Base-by-base conservation (phyloP, 2,113 vertebrate species). In the Macheiramphus alcinus region DNA sequence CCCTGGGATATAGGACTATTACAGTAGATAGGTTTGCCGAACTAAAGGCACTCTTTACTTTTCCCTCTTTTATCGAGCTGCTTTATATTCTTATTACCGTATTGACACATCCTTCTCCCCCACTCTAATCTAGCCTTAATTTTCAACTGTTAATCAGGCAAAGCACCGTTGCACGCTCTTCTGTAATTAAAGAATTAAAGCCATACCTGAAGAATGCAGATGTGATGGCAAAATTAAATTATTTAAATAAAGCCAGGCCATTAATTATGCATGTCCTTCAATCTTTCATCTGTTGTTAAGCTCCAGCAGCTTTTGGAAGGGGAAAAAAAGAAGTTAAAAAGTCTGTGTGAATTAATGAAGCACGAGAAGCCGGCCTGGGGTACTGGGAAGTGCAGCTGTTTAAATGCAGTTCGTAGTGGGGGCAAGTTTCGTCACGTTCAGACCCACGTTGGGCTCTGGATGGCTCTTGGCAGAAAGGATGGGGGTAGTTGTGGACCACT, bases 151-250 rank as follows among this genome's bases (percentile, higher is more conserved):
- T 95, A 85, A 96, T 95, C 88, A 91, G 86, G 85, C 61, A 58
- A 34, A 83, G 89, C 72, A 14, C 63, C 36, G 70, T 62, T 52
- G 85, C 75, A 61, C 7, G 9, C 87, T 94, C 76, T 62, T 70
- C 66, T 91, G 70, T 94, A 95, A 96, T 96, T 96, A 92, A 91
- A 86, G 93, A 96, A 96, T 94, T 96, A 95, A 90, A 92, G 66
- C 85, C 45, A 4, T 88, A 96, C 93, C 93, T 95, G 92, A 56
- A 52, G 84, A 95, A 96, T 88, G 90, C 87, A 82, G 79, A 92
- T 75, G 87, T 29, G 42, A 76, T 31, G 68, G 81, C 73, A 67
- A 95, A 95, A 86, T 80, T 82, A 80, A 90, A 82, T 94, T 75
- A 93, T 95, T 94, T 91, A 82, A 89, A 87, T 81, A 94, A 80